phyloP scores from a whole-genome alignment of 2,113 vertebrate genomes.

The Coregonus clupeaformis region DNA sequence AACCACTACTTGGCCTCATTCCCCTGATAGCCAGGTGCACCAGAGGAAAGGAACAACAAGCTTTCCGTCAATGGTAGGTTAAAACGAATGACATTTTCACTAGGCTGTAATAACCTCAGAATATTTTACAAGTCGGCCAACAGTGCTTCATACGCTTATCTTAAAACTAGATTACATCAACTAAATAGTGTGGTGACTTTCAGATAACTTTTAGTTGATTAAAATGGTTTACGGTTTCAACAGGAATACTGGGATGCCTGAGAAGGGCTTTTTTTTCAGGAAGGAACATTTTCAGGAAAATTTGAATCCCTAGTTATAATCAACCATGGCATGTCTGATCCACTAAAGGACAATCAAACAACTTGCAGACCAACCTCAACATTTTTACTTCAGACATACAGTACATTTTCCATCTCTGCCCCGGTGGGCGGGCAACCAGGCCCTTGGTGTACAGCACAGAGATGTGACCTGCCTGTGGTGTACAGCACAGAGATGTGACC shows the following conservation, averaged over 20 bases:
- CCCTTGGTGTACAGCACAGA: constrained; percentile 22
- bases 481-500: constrained; percentile 44
- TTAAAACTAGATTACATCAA: too few relatives aligned
- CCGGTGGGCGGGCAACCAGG: not conserved
- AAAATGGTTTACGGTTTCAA: too few relatives aligned
- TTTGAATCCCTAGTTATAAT: constrained; percentile 34
- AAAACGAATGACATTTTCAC: too few relatives aligned
- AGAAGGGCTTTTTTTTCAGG: constrained; percentile 3
- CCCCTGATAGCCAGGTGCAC: too few relatives aligned
- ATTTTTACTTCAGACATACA: constrained; percentile 57
- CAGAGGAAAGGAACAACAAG: too few relatives aligned
- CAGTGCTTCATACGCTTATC: too few relatives aligned
- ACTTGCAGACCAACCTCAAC: constrained; percentile 18
- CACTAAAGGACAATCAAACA: constrained; percentile 51
- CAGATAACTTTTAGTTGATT: too few relatives aligned
- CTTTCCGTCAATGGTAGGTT: too few relatives aligned
- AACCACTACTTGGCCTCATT: too few relatives aligned
- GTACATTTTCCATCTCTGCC: constrained; percentile 4
- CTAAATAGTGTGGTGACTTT: too few relatives aligned
- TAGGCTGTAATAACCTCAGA: too few relatives aligned
- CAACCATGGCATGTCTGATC: constrained; percentile 61
- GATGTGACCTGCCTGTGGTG: constrained; percentile 34
- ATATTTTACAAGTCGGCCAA: too few relatives aligned
- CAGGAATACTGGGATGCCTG: not conserved
- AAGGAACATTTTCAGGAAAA: constrained; percentile 33